A percentile compares a stretch with the other conserved stretches of the same genome.
These are phyloP conservation scores for Leptodactylus fallax DNA, from an alignment of 2,797 vertebrate species.

Conservation along the genomic window DNA sequence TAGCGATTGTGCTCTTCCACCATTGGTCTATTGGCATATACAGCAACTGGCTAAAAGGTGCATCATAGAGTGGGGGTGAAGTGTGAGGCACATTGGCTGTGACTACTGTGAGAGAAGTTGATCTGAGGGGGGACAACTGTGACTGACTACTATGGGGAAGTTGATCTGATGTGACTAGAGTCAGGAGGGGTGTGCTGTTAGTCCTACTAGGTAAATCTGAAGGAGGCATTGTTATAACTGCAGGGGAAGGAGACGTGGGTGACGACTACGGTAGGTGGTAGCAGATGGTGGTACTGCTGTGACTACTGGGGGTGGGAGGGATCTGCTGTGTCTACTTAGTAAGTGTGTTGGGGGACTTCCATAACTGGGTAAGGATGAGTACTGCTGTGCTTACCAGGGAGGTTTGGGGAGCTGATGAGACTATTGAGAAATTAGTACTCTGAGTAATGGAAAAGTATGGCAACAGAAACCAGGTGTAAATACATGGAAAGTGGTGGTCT, in stretches of 20 bases:
- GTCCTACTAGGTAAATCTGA: too few species aligned
- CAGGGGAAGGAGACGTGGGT: neutral
- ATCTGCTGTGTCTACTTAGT: neutral
- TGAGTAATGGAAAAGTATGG: neutral
- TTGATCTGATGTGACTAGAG: too few species aligned
- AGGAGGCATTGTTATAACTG: neutral
- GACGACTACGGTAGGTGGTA: neutral
- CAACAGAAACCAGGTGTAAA: neutral
- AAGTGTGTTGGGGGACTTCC: neutral
- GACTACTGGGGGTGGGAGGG: neutral
- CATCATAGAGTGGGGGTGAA: too few species aligned
- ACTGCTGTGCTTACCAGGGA: neutral
- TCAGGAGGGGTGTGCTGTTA: too few species aligned
- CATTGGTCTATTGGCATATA: neutral
- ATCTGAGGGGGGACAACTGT: too few species aligned
- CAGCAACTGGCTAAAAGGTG: too few species aligned
- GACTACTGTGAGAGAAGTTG: too few species aligned
- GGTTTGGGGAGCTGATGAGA: neutral
- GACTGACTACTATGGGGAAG: too few species aligned
- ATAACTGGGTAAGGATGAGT: too few species aligned
- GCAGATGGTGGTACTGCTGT: too few species aligned
- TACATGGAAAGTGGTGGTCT: neutral
- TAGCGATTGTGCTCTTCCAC: neutral
- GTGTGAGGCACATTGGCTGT: too few species aligned
- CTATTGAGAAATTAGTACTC: neutral